Base-by-base conservation (phyloP, 2,113 vertebrate species). In the Ailurus styani region DNA sequence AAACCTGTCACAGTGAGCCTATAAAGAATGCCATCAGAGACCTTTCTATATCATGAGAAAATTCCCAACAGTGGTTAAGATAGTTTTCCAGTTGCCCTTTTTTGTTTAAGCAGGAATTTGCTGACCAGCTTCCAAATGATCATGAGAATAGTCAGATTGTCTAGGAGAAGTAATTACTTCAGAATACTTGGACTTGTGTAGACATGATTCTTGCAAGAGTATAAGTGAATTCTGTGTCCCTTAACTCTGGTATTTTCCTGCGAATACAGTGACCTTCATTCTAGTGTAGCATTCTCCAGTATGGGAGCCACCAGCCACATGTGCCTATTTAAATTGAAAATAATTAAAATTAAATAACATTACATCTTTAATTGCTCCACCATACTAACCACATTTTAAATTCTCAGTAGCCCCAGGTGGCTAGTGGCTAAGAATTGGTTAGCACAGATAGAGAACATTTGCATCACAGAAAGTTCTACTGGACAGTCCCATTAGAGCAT, bases 331-430 rank as follows among this genome's bases (percentile, higher is more conserved):
- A 87, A 62, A 87, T 45, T 29, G 52, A 96, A 91, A 68, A 82
- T 91, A 78, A 93, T 90, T 89, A 64, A 95, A 92, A 55, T 42
- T 23, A 86, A 84, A 77, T 87, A 60, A 66, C 55, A 84, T 45
- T 68, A 47, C 17, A 54, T 55, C 29, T 72, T 27, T 85, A 82
- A 77, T 54, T 75, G 18, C 25, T 90, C n/a, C 15, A 20, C n/a
- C 82, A 82, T 40, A 86, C 52, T 72, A 42, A 93, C 7, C n/a
- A 42, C 77, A 83, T 83, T 77, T 90, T 52, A 77, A 84, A 37
- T 34, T 20, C 23, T 50, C 20, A 78, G 1, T 57, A 86, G 70
- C 5, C 45, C 21, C 34, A 94, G 21, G 25, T n/a, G n/a, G 21
- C 29, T 62, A 27, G 14, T 75, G 90, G 50, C 64, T 18, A 84